phyloP scores from a whole-genome alignment of 2,888 invertebrate genomes.

The Deladenus siricidicola region DNA sequence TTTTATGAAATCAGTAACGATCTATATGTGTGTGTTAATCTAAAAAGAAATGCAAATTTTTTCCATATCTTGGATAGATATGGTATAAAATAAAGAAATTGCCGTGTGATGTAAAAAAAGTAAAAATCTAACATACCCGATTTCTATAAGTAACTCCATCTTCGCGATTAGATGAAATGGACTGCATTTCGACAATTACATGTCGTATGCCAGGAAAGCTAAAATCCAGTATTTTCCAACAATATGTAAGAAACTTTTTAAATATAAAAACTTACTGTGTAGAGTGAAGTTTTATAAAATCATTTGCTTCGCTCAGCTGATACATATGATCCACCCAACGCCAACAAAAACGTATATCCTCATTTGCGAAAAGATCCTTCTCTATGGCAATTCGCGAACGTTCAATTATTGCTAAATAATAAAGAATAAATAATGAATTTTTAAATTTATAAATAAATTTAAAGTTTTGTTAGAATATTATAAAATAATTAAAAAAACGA shows the following conservation, averaged over 20 bases:
- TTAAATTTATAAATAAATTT: background rate
- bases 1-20: background rate
- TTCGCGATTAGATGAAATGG: conserved; percentile 11
- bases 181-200: conserved; percentile 5
- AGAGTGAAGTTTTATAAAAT: background rate
- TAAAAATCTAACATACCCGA: conserved; percentile 4
- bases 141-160: conserved; percentile 19
- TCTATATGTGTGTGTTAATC: background rate
- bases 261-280: background rate
- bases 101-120: background rate
- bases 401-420: conserved; percentile 15
- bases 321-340: conserved; percentile 14
- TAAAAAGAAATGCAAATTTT: background rate
- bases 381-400: conserved; percentile 12
- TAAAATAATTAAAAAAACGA: conserved; percentile 1
- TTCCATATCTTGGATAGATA: background rate
- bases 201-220: conserved; percentile 17
- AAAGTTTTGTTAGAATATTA: background rate
- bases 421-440: no score
- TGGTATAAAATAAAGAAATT: background rate
- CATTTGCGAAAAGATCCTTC: conserved; percentile 8
- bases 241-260: no score
- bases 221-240: no score
- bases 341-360: conserved; percentile 18
- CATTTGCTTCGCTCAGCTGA: conserved; percentile 8